Evolutionary conservation across 2,797 vertebrate genomes (phyloP).

Genomic region (Tolypeutes matacus): DNA sequence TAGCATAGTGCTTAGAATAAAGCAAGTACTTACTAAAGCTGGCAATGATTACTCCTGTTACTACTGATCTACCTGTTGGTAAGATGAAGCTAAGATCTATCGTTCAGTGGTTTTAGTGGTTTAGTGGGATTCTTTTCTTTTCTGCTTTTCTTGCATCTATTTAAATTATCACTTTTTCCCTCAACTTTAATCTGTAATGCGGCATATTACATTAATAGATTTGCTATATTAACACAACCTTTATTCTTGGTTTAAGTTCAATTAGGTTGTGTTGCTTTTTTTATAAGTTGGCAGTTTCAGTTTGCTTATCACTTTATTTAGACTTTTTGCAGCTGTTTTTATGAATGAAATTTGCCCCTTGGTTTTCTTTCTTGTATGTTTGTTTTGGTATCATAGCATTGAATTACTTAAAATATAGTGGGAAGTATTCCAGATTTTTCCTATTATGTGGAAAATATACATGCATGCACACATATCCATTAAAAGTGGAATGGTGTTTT

Average conservation of each 20-base stretch:
- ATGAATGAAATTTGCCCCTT: neutral
- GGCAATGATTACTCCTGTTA: conserved; percentile 13
- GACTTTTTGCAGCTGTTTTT: neutral
- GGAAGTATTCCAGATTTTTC: neutral
- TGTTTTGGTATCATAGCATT: neutral
- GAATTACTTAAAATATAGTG: conserved; percentile 15
- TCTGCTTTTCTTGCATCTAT: neutral
- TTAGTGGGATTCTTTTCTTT: neutral
- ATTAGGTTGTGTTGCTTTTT: neutral
- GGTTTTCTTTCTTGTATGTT: neutral
- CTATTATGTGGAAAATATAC: neutral
- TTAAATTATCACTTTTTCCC: neutral
- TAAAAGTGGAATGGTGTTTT: neutral
- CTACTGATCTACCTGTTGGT: conserved; percentile 19
- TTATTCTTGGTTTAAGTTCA: conserved; percentile 20
- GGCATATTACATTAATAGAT: neutral
- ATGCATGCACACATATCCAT: neutral
- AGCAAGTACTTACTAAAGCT: neutral
- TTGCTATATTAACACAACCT: neutral
- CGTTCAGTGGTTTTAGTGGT: conserved; percentile 5
- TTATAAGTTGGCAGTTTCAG: neutral
- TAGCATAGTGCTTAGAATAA: neutral
- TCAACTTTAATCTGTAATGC: neutral
- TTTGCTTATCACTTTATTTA: conserved; percentile 34
- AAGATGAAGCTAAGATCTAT: neutral